A percentile compares a stretch with the other conserved stretches of the same genome.
Conservation (phyloP, 2,113 vertebrate genomes). For the Andinoacara biseriatus region DNA sequence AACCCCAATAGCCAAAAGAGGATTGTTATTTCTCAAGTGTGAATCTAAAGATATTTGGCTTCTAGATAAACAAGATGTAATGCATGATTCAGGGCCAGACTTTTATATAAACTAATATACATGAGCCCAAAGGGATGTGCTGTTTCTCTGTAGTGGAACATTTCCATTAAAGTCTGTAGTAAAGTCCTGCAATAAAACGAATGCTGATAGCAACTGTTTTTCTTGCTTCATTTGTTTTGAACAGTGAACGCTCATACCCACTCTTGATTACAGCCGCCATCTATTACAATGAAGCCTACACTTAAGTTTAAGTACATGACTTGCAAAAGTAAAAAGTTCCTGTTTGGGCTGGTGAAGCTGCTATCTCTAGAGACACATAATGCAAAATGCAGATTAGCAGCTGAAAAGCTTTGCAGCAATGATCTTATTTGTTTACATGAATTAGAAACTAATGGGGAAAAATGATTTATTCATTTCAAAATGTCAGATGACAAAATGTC, state of each 20-base stretch:
- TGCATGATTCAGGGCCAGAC: conserved; percentile 4
- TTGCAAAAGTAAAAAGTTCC: conserved; percentile 4
- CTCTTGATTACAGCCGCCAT: conserved; percentile 17
- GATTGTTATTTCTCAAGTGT: neutral
- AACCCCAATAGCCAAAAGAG: neutral
- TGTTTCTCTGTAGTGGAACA: conserved; percentile 9
- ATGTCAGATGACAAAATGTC: conserved; percentile 21
- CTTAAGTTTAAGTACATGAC: neutral
- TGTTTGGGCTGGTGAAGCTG: neutral
- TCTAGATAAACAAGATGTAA: conserved; percentile 14
- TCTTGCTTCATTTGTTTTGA: conserved; percentile 40
- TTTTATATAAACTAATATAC: neutral
- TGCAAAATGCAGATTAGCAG: conserved; percentile 17
- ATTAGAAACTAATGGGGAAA: conserved; percentile 55
- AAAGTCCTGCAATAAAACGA: conserved; percentile 24
- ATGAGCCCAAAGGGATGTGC: conserved; percentile 2
- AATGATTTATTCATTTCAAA: conserved; percentile 84
- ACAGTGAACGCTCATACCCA: conserved; percentile 13
- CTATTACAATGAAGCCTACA: neutral
- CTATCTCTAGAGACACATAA: neutral
- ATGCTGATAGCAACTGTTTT: conserved; percentile 19
- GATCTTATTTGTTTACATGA: conserved; percentile 27
- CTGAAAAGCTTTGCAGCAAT: neutral
- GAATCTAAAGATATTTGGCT: conserved; percentile 6
- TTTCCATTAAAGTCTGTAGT: conserved; percentile 28